phyloP scores from a whole-genome alignment of 2,797 vertebrate genomes.

The Danio tinwini region DNA sequence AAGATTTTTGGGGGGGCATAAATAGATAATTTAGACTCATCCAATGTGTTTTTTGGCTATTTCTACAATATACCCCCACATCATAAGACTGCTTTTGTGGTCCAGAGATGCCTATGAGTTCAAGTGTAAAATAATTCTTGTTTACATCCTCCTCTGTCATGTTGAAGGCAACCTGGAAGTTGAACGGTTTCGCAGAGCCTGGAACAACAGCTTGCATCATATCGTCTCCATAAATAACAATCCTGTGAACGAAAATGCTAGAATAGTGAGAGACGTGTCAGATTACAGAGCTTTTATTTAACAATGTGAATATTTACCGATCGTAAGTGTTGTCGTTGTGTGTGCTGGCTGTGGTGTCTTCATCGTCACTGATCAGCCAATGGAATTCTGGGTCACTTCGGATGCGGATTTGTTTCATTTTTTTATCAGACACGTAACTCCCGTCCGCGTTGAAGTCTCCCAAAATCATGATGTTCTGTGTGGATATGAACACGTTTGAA shows the following conservation, averaged over 20 bases:
- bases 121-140: background rate
- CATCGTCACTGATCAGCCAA: slow-evolving; percentile 76
- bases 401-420: slow-evolving; percentile 71
- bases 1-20: no score
- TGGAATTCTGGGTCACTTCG: slow-evolving; percentile 71
- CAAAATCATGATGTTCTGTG: slow-evolving; percentile 77
- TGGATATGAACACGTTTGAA: background rate
- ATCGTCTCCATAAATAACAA: slow-evolving; percentile 77
- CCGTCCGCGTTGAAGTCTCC: slow-evolving; percentile 79
- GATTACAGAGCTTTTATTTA: background rate
- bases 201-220: slow-evolving; percentile 70
- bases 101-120: no score
- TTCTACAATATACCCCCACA: no score
- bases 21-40: no score
- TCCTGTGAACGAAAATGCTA: slow-evolving; percentile 62
- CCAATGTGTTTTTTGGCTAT: no score
- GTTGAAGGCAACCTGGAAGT: slow-evolving; percentile 72
- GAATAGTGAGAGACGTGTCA: background rate
- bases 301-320: slow-evolving; percentile 59
- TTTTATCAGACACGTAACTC: slow-evolving; percentile 63
- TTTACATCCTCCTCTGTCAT: slow-evolving; percentile 69
- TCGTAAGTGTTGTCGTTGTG: slow-evolving; percentile 73
- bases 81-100: no score
- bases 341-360: slow-evolving; percentile 71
- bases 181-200: slow-evolving; percentile 77